Percentiles rank a stretch among this genome's conserved stretches.
These are phyloP conservation scores for Noturus placidus DNA, from an alignment of 2,113 vertebrate genomes.

Conservation along the genomic window DNA sequence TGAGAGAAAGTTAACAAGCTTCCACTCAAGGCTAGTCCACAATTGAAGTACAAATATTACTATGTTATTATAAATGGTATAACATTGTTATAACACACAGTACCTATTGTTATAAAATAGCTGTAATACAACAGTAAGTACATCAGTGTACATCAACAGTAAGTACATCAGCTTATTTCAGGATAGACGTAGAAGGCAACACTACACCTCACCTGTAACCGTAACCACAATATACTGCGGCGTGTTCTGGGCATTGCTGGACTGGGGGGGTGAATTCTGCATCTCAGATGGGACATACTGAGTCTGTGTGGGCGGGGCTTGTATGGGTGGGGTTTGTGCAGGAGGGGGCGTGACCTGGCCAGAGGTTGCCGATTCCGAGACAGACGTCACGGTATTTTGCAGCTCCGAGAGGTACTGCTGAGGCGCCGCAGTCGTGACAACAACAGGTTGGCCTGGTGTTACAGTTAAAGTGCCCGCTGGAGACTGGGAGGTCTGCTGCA, in stretches of 20 bases:
- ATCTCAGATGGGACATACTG: conserved; percentile 78
- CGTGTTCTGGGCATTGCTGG: conserved; percentile 71
- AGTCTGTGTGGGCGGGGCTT: conserved; percentile 70
- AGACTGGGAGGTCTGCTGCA: conserved; percentile 78
- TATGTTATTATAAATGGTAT: background rate
- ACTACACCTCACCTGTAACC: conserved; percentile 76
- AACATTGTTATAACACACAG: background rate
- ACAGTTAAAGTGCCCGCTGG: conserved; percentile 70
- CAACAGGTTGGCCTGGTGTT: conserved; percentile 64
- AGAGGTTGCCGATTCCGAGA: conserved; percentile 55
- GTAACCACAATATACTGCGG: conserved; percentile 92
- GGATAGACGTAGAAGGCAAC: background rate
- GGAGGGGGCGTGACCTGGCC: conserved; percentile 64
- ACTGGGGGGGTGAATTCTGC: conserved; percentile 73
- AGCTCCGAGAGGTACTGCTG: conserved; percentile 73
- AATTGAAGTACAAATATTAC: background rate
- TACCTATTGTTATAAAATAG: background rate
- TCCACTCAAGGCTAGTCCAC: background rate
- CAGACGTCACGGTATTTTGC: conserved; percentile 56
- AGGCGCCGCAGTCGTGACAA: conserved; percentile 65
- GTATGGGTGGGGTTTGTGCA: conserved; percentile 57
- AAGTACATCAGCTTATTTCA: background rate
- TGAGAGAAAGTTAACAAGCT: background rate
- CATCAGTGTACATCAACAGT: background rate
- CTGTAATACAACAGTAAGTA: background rate